Evolutionary conservation across 1,140 invertebrate species (phyloP).

Genomic region (Zaprionus lachaisei): DNA sequence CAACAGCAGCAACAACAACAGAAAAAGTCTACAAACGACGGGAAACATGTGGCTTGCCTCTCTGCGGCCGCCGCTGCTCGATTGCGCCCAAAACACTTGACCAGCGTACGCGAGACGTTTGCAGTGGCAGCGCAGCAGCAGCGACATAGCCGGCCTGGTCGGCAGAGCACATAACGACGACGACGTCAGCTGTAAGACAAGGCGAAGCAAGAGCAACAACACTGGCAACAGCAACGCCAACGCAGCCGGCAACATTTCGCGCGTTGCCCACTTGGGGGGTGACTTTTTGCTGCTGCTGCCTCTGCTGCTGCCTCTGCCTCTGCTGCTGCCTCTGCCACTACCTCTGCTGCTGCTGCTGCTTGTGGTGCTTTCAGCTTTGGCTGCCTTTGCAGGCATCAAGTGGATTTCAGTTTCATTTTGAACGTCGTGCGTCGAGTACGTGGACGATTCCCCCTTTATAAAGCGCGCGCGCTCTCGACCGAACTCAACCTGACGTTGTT

Average conservation of each 20-base stretch:
- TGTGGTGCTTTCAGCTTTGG: slow-evolving; percentile 54
- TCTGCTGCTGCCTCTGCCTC: slow-evolving; percentile 21
- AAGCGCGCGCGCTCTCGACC: slow-evolving; percentile 37
- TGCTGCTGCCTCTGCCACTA: slow-evolving; percentile 2
- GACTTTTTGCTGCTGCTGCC: slow-evolving; percentile 46
- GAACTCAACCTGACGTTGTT: slow-evolving; percentile 37
- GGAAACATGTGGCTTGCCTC: slow-evolving; percentile 58
- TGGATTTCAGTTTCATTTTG: slow-evolving; percentile 83
- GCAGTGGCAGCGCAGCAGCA: slow-evolving; percentile 30
- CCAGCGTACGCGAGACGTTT: slow-evolving; percentile 45
- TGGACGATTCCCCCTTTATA: slow-evolving; percentile 27
- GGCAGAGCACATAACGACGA: background rate
- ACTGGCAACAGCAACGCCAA: slow-evolving; percentile 3
- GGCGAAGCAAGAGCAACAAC: background rate
- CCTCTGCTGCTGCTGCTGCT: slow-evolving; percentile 13
- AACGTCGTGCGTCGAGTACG: slow-evolving; percentile 79
- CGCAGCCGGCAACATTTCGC: slow-evolving; percentile 56
- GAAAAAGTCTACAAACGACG: slow-evolving; percentile 52
- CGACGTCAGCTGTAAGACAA: slow-evolving; percentile 34
- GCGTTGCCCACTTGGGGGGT: slow-evolving; percentile 63
- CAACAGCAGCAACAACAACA: slow-evolving; percentile 13
- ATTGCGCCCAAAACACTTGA: slow-evolving; percentile 60
- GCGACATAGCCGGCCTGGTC: slow-evolving; percentile 8
- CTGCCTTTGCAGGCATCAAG: slow-evolving; percentile 60
- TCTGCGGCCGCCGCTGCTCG: slow-evolving; percentile 20